Conservation (phyloP, 2,797 vertebrate genomes). For the Heterohyrax brucei region DNA sequence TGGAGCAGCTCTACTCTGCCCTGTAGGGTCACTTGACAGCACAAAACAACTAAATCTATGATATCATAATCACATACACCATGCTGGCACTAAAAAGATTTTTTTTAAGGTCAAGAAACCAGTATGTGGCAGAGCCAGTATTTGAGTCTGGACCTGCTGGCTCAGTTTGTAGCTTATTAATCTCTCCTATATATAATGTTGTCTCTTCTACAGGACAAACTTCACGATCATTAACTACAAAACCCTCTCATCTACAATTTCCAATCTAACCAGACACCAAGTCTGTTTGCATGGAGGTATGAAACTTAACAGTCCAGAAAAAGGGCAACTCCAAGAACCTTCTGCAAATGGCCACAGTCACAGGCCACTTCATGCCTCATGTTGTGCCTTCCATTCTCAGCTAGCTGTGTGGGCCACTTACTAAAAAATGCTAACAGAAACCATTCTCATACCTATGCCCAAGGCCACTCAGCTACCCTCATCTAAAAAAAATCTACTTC, state of each 20-base stretch:
- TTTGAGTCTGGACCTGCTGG: not conserved
- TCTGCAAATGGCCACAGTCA: rapidly evolving
- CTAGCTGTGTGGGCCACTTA: not conserved
- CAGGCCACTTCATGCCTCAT: rapidly evolving
- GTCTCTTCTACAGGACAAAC: not conserved
- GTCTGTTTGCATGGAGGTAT: not conserved
- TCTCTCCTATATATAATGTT: not conserved
- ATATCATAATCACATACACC: not conserved
- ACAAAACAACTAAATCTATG: too few relatives aligned
- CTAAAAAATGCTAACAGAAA: not conserved
- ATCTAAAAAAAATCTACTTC: not conserved
- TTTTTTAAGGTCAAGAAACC: not conserved
- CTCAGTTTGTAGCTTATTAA: too few relatives aligned
- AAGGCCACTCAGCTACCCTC: not conserved
- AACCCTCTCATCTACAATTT: too few relatives aligned
- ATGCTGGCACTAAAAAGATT: not conserved
- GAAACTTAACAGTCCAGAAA: not conserved
- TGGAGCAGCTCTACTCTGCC: not conserved
- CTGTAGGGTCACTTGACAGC: not conserved
- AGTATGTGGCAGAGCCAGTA: not conserved
- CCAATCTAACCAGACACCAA: not conserved
- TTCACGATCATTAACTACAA: too few relatives aligned
- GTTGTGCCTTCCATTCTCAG: rapidly evolving
- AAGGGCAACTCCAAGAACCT: not conserved
- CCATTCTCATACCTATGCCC: not conserved